Percentiles rank a stretch among this genome's conserved stretches.
Evolutionary conservation across 2,797 vertebrate species (phyloP).

Genomic region (Centropyge bicolor): DNA sequence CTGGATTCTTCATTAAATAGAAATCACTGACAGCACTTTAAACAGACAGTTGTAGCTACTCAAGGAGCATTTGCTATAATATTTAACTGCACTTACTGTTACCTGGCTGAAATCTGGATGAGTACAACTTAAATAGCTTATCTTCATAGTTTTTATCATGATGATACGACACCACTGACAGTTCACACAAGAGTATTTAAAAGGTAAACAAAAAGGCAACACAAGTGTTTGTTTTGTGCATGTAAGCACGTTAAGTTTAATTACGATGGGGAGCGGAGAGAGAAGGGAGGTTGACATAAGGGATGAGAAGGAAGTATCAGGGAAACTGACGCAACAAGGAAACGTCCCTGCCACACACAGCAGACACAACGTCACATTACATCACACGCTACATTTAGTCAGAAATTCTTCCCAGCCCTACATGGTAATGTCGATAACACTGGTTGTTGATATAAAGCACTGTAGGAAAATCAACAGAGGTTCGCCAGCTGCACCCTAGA

Average conservation of each 20-base stretch:
- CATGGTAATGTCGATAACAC: slow-evolving; percentile 90
- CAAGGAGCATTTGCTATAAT: no score
- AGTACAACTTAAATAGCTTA: no score
- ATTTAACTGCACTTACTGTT: no score
- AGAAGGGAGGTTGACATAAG: slow-evolving; percentile 74
- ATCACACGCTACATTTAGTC: slow-evolving; percentile 89
- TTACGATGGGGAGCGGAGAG: slow-evolving; percentile 92
- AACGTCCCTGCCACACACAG: slow-evolving; percentile 73
- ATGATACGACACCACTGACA: no score
- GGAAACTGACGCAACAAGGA: slow-evolving; percentile 64
- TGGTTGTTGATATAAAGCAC: slow-evolving; percentile 88
- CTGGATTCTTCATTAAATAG: no score
- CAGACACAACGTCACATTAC: slow-evolving; percentile 85
- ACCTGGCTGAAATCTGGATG: no score
- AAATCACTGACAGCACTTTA: no score
- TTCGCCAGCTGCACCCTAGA: slow-evolving; percentile 88
- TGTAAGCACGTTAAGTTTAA: slow-evolving; percentile 81
- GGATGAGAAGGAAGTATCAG: slow-evolving; percentile 50
- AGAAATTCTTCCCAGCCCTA: slow-evolving; percentile 89
- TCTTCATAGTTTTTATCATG: neutral
- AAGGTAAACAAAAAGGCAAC: slow-evolving; percentile 27
- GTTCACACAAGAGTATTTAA: no score
- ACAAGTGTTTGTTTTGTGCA: slow-evolving; percentile 73
- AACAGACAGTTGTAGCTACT: no score
- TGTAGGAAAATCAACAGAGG: slow-evolving; percentile 90